Base-by-base conservation (phyloP, 2,888 invertebrate genomes). In the Eilema griseolum region DNA sequence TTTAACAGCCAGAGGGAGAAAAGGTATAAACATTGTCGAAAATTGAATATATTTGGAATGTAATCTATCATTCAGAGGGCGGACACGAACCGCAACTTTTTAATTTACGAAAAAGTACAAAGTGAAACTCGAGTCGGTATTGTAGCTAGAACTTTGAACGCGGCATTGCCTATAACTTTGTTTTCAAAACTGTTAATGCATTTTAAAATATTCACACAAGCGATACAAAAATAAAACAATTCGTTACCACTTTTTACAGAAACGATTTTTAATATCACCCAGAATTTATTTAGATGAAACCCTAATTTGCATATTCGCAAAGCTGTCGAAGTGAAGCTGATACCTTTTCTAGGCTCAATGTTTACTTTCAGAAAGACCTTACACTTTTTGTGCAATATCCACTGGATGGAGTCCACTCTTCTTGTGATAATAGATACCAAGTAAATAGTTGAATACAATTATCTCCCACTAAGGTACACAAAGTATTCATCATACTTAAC, bases 1-100 rank as follows among this genome's bases (percentile, higher is more conserved):
- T 46, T 20, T 20, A n/a, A 52, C 52, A 52, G 52, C 52, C n/a
- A 52, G n/a, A 52, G 10, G 8, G n/a, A 52, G n/a, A n/a, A 52
- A 52, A 52, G n/a, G n/a, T 46, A 46, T 20, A 41, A 41, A 41
- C 46, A 46, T 46, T 46, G 46, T 20, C 46, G 46, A 46, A 46
- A 46, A 46, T 46, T 46, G 46, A 46, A 46, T 46, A 46, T 46
- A 46, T 46, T 46, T 46, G 46, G 46, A 46, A 52, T 52, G 52
- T 52, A 52, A 52, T 52, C 52, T 52, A n/a, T 52, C 52, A 52
- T 52, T 52, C 52, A 52, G n/a, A 20, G n/a, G 52, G 52, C 52
- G 52, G 46, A 46, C n/a, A 52, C 52, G 52, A 52, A 52, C 46
- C 52, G 3, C 52, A 52, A 52, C 52, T 52, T 52, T 52, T 52